A percentile compares a stretch with the other conserved stretches of the same genome.
Conservation (phyloP, 2,113 vertebrate species). For the Trematomus loennbergii region DNA sequence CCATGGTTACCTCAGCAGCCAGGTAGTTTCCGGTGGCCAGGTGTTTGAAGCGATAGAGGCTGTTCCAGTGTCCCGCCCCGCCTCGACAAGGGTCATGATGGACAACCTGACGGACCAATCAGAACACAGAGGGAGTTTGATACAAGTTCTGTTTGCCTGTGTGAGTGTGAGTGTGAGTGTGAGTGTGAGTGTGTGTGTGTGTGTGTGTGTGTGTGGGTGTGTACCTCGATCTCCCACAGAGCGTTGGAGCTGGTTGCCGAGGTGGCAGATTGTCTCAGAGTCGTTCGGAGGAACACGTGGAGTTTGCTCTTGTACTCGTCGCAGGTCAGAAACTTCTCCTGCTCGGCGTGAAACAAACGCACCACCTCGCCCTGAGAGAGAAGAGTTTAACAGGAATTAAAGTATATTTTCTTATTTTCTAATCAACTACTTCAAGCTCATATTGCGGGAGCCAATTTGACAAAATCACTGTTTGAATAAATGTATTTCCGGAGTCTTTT, state of each 20-base stretch:
- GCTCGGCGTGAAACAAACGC: constrained; percentile 95
- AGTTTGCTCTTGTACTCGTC: constrained; percentile 93
- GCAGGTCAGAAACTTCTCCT: constrained; percentile 98
- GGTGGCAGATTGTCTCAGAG: constrained; percentile 93
- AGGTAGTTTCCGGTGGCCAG: constrained; percentile 95
- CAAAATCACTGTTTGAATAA: too few species aligned
- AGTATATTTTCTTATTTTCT: neutral
- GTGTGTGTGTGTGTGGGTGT: constrained; percentile 3
- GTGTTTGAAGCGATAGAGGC: constrained; percentile 96
- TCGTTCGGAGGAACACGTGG: constrained; percentile 95
- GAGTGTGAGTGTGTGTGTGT: too few species aligned
- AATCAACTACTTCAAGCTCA: too few species aligned
- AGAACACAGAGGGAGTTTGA: constrained; percentile 9
- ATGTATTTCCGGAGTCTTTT: too few species aligned
- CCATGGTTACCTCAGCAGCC: constrained; percentile 91
- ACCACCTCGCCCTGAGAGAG: constrained; percentile 92
- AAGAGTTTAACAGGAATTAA: neutral
- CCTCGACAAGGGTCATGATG: constrained; percentile 95
- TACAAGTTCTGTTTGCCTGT: neutral
- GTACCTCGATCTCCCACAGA: constrained; percentile 97
- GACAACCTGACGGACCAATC: constrained; percentile 87
- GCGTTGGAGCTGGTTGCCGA: constrained; percentile 98
- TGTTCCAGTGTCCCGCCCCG: constrained; percentile 98
- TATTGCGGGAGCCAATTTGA: too few species aligned
- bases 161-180: too few species aligned